Evolutionary conservation across 2,888 invertebrate genomes (phyloP), one percentile per base, ranked within the genome.

Genomic region (Temnothorax ravouxi): DNA sequence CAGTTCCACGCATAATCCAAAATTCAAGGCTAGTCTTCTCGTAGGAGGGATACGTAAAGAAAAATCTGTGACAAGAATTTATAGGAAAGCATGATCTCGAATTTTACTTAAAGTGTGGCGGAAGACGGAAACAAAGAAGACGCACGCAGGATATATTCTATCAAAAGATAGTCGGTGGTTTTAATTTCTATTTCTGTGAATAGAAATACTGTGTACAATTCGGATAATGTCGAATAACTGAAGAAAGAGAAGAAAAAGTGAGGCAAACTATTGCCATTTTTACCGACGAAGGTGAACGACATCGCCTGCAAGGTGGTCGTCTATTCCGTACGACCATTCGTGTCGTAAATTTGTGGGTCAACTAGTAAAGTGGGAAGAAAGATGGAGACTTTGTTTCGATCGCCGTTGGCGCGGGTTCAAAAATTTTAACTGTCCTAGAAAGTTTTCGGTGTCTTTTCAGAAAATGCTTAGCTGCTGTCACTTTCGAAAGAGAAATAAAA

Each of bases 201-300:
- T 8, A 1, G 38, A 2, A 21, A 72, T 4, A 1, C 15, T 3
- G 34, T 3, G 29, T 15, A 5, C 34, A 15, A 50, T 69, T 13
- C n/a, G 4, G 13, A 13, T 34, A 34, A 34, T 34, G 34, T 34
- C 34, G 34, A 34, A 34, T 5, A 67, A 44, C 13, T 44, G 29
- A 44, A 44, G 61, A 54, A 47, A 74, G n/a, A 72, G 59, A 81
- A 34, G 34, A 34, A 62, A n/a, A 15, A 25, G 82, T 85, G 67
- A 86, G 76, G 64, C 71, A 77, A 85, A 86, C 81, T 88, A 86
- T 87, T 87, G 87, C 82, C 85, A 87, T 87, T 91, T 91, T 92
- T 89, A 89, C 89, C 90, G 88, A 85, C 29, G 29, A 89, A 92
- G 92, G 92, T 92, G 92, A 92, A 92, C 90, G 92, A 92, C 92